Conservation (phyloP, 2,888 invertebrate species). For the Rotaria sp. region DNA sequence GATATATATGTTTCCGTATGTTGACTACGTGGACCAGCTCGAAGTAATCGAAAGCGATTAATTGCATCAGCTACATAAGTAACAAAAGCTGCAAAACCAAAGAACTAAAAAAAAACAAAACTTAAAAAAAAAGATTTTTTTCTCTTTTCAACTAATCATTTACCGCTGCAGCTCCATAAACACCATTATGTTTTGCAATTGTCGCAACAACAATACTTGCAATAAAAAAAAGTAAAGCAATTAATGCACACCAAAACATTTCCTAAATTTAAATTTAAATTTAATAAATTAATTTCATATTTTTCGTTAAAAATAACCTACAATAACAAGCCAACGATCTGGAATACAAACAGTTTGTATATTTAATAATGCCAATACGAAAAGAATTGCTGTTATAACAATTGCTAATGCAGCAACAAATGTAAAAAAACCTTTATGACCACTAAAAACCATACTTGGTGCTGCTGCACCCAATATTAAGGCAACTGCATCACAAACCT, state of each 20-base stretch:
- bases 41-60: background rate
- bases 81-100: conserved; percentile 8
- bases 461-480: background rate
- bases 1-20: background rate
- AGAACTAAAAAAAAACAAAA: background rate
- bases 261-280: background rate
- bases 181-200: background rate
- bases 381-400: background rate
- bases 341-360: background rate
- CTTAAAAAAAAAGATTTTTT: background rate
- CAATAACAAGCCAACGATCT: background rate
- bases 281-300: too few species aligned
- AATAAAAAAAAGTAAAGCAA: background rate
- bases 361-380: background rate
- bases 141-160: background rate
- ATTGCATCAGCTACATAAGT: background rate
- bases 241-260: background rate
- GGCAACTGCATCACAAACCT: background rate
- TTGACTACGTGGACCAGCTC: background rate
- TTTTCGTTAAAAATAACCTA: background rate
- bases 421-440: background rate
- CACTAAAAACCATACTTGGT: background rate
- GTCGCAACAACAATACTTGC: conserved; percentile 21
- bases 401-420: background rate
- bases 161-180: conserved; percentile 25